Evolutionary conservation across 2,113 vertebrate genomes (phyloP), one percentile per base, ranked within the genome.

Genomic region (Pachypanchax playfairii): DNA sequence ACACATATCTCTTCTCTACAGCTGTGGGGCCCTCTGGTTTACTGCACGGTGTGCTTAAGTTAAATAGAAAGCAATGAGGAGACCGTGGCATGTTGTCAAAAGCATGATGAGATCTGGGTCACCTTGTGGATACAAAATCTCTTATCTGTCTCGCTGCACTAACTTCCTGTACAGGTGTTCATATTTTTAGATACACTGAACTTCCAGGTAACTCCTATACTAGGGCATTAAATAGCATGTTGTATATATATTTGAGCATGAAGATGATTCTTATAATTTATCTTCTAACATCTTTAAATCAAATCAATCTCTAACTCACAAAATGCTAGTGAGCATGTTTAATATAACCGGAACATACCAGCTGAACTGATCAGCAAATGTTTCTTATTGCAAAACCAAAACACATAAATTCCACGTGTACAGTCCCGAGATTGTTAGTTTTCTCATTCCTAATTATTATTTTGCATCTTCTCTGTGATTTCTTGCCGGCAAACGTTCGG

Each of bases 51-150:
- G 57, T 62, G 63, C 71, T 69, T 73, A 51, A 66, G 65, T 70
- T 64, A 80, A 77, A 78, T 60, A 48, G 83, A 87, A 87, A 91
- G 87, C 80, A 81, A 70, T 58, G 79, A 44, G 25, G 61, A 56
- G 88, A 85, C 82, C 85, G 68, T 70, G 80, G 71, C 51, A 72
- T 62, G 65, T 33, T 28, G 33, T 75, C 59, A 58, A 65, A 59
- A 58, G 48, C 49, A 31, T 31, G 41, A 52, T 64, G 54, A 21
- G 58, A 62, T 73, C 35, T 36, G 53, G 36, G 56, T 74, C 77
- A 61, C 44, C 35, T 31, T 42, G 62, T 33, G 43, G 72, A 77
- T 57, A 59, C 8, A 20, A 55, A 41, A 12, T 22, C 44, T 48
- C 36, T 20, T 36, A 4, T 43, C 35, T 35, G 11, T 49, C 17